These are phyloP conservation scores for Danio jaintianensis DNA, from an alignment of 2,797 vertebrate species.

Conservation along the genomic window DNA sequence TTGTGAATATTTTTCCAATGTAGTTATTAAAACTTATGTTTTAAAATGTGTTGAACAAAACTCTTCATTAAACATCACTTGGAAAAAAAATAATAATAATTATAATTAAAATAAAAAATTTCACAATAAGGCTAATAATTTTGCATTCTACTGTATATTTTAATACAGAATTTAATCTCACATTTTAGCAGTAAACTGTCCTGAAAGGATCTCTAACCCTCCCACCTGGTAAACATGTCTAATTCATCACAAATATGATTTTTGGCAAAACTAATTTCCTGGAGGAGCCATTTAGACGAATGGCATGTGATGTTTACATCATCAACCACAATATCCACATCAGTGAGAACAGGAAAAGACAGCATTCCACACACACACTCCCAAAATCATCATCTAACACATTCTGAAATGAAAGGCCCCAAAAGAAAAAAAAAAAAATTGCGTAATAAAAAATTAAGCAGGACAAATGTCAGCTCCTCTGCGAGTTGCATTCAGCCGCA, in stretches of 20 bases:
- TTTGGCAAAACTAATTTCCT: constrained; percentile 37
- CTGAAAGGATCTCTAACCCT: constrained; percentile 67
- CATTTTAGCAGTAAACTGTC: constrained; percentile 65
- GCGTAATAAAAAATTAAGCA: constrained; percentile 27
- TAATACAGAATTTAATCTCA: constrained; percentile 51
- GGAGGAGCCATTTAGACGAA: neutral
- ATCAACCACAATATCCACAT: constrained; percentile 11
- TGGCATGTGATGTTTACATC: neutral
- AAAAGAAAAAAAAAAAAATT: constrained; percentile 5
- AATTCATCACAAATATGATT: constrained; percentile 62
- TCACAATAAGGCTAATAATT: no score
- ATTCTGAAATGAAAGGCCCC: constrained; percentile 11
- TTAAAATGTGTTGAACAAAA: no score
- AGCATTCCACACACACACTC: neutral
- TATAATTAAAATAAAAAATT: no score
- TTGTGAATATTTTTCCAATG: no score
- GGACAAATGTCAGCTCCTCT: constrained; percentile 7
- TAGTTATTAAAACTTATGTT: no score
- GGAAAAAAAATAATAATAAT: no score
- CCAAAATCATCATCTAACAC: neutral
- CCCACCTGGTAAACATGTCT: constrained; percentile 63
- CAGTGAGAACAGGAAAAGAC: neutral
- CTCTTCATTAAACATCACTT: no score
- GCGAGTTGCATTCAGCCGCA: constrained; percentile 4
- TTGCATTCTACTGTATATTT: no score